Evolutionary conservation across 92 coral and sea anemone species (phyloP).

Genomic region (Blastomussa wellsi): DNA sequence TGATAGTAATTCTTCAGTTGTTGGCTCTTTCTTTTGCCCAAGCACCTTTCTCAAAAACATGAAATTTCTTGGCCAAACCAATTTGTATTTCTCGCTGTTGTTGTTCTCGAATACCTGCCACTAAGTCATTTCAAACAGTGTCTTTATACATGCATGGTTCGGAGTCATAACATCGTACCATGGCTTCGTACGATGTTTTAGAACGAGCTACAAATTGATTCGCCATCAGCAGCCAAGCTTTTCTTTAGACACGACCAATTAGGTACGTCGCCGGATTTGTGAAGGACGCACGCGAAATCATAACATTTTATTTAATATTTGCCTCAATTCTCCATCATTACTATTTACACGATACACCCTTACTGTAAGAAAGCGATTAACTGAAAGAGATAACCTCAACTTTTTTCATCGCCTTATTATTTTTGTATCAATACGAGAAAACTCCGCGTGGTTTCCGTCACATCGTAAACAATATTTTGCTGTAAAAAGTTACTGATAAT

Average conservation of each 20-base stretch:
- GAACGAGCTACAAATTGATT: neutral
- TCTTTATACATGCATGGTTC: neutral
- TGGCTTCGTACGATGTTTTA: neutral
- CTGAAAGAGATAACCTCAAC: conserved; percentile 9
- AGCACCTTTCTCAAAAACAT: neutral
- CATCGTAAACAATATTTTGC: conserved; percentile 6
- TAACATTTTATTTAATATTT: neutral
- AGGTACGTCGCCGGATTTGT: neutral
- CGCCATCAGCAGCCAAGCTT: neutral
- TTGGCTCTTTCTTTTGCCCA: neutral
- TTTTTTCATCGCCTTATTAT: conserved; percentile 45
- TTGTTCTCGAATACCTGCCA: no score
- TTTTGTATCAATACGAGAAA: neutral
- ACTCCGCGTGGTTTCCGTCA: conserved; percentile 31
- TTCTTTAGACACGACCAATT: neutral
- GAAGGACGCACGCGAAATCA: neutral
- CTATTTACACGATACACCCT: conserved; percentile 28
- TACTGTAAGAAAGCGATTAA: conserved; percentile 35
- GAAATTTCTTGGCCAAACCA: neutral
- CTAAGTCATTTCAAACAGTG: neutral
- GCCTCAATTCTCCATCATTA: neutral
- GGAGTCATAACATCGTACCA: no score
- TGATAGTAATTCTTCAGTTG: no score
- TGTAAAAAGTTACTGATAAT: conserved; percentile 15
- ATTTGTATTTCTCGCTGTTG: no score